Evolutionary conservation across 2,113 vertebrate genomes (phyloP).

Genomic region (Phodopus roborovskii): DNA sequence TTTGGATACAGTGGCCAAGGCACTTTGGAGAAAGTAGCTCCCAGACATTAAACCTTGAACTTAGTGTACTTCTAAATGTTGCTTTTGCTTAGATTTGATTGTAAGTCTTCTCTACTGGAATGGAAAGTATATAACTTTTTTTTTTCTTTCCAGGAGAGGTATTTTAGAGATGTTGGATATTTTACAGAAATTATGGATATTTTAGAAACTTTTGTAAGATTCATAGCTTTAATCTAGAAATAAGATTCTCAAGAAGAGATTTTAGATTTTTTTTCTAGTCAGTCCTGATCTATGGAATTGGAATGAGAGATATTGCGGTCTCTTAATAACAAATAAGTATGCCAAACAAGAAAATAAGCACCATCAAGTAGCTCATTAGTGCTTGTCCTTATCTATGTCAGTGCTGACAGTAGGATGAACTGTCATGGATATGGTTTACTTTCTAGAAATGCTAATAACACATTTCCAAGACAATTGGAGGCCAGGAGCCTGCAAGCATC

Average conservation of each 20-base stretch:
- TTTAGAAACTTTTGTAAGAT: background rate
- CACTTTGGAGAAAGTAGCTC: background rate
- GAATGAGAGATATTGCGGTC: background rate
- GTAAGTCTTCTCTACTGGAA: background rate
- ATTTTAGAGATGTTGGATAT: background rate
- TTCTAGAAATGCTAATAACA: background rate
- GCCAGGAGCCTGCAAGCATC: background rate
- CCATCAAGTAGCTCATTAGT: background rate
- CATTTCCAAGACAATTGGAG: background rate
- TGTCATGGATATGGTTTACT: background rate
- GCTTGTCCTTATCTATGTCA: background rate
- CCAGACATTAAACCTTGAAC: background rate
- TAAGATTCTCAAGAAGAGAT: background rate
- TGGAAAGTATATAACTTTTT: background rate
- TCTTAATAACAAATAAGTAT: background rate
- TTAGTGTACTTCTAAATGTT: background rate
- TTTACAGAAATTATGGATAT: background rate
- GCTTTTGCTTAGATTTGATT: background rate
- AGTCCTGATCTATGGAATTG: background rate
- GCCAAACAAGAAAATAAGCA: background rate
- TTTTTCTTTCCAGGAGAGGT: background rate
- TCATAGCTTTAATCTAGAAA: background rate
- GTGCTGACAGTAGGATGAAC: background rate
- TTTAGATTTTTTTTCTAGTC: background rate
- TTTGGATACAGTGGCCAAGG: background rate